Evolutionary conservation across 2,113 vertebrate genomes (phyloP).

Genomic region (Chlorocebus sabaeus): DNA sequence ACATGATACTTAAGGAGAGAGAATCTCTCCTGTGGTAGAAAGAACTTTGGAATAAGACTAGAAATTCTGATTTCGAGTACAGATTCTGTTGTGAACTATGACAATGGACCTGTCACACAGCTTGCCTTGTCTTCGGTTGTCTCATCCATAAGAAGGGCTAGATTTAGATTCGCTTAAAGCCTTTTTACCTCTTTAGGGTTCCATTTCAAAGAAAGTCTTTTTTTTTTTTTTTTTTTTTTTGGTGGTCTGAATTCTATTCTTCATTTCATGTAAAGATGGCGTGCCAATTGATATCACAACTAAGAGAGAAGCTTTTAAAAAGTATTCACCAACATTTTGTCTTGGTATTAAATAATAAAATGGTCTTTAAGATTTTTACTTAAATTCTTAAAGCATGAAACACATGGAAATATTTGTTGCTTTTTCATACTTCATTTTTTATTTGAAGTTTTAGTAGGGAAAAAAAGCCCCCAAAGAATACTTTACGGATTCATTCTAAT

Average conservation of each 20-base stretch:
- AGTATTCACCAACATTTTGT: background rate
- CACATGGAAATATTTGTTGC: background rate
- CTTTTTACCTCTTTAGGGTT: background rate
- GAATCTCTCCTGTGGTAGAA: background rate
- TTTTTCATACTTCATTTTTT: background rate
- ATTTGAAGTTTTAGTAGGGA: background rate
- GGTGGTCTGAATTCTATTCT: background rate
- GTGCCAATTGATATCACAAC: background rate
- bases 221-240: background rate
- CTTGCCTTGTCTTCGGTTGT: background rate
- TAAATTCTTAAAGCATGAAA: slow-evolving; percentile 25
- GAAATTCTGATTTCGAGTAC: background rate
- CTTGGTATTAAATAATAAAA: background rate
- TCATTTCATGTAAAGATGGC: background rate
- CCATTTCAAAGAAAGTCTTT: background rate
- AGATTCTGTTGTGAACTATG: background rate
- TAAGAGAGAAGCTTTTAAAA: background rate
- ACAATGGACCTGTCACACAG: background rate
- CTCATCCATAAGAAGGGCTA: background rate
- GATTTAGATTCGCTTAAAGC: background rate
- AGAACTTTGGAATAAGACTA: background rate
- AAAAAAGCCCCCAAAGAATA: background rate
- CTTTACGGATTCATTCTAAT: background rate
- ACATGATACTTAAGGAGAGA: background rate
- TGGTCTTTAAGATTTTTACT: background rate